Base-by-base conservation (phyloP, 2,888 invertebrate species). In the Cabera pusaria region DNA sequence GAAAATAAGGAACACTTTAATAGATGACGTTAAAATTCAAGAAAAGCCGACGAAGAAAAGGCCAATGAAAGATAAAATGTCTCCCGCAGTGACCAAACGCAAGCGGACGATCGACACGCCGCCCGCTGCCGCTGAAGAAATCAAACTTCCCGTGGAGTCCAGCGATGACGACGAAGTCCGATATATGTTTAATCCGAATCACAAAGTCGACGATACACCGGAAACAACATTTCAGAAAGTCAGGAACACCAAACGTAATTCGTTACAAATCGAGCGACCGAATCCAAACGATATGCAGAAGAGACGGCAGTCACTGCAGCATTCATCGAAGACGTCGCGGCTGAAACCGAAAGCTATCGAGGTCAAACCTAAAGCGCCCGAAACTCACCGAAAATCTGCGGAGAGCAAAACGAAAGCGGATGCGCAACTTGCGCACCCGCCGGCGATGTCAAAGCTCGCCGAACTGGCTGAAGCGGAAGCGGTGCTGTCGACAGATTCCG, bases 111-210 rank as follows among this genome's bases (percentile, higher is more conserved):
- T 41, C 2, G 53, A 63, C 16, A 19, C 42, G 2, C 45, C 67
- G 3, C 34, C 53, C 1, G 26, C 58, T 3, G 31, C 44, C 8
- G 43, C 53, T 5, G 51, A 53, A 1, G 59, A 67, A 1, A 44
- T 41, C 1, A 64, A 68, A 37, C 50, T 59, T 8, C 24, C 44
- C 1, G 42, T 52, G 1, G 76, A 79, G 40, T 69, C 71, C 0
- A 84, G 78, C 19, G 87, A 87, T 16, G 86, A 86, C 2, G 85
- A 87, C 16, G 87, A 86, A 36, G 58, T 83, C 1, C 64, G 86
- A 18, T 88, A 88, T 46, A 88, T 88, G 88, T 52, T 87, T 0
- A 87, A 87, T 41, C 88, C 88, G 1, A 62, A 83, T 40, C 80
- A 72, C 38, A 73, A 73, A 58, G 49, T 55, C 1, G 72, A 76